phyloP scores from a whole-genome alignment of 2,888 invertebrate species.

The Cabera pusaria region DNA sequence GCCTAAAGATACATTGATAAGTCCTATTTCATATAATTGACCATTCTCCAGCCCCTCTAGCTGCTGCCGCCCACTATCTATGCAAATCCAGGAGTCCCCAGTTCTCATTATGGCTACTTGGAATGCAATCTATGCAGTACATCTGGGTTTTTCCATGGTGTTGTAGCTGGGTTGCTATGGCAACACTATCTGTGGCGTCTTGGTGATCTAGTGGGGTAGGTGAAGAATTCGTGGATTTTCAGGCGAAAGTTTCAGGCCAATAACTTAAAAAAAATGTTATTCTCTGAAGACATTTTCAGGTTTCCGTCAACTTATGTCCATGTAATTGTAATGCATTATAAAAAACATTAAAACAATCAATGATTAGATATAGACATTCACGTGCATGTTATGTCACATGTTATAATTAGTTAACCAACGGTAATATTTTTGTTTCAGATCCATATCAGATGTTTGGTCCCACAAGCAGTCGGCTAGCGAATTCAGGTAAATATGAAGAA shows the following conservation, averaged over 20 bases:
- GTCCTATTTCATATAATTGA: too few species aligned
- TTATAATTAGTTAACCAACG: constrained; percentile 2
- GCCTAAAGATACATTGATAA: too few species aligned
- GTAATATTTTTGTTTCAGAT: constrained; percentile 86
- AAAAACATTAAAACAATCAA: too few species aligned
- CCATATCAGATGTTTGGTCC: constrained; percentile 99
- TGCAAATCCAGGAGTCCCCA: constrained; percentile 67
- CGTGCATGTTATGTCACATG: neutral
- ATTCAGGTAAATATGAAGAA: constrained; percentile 97
- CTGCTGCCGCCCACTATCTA: constrained; percentile 54
- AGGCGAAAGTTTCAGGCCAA: too few species aligned
- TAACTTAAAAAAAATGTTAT: too few species aligned
- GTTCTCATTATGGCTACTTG: constrained; percentile 70
- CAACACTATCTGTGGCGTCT: constrained; percentile 46
- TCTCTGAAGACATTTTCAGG: too few species aligned
- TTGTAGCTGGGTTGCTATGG: constrained; percentile 63
- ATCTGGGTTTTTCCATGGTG: constrained; percentile 74
- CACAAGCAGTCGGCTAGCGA: constrained; percentile 97
- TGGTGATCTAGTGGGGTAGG: constrained; percentile 31
- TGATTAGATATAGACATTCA: too few species aligned
- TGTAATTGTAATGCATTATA: too few species aligned
- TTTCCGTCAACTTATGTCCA: too few species aligned
- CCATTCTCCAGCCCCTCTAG: constrained; percentile 8
- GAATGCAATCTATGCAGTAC: constrained; percentile 79
- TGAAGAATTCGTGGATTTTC: constrained; percentile 10